Evolutionary conservation across 2,888 invertebrate species (phyloP).

Genomic region (Ennomos fuscantarius): DNA sequence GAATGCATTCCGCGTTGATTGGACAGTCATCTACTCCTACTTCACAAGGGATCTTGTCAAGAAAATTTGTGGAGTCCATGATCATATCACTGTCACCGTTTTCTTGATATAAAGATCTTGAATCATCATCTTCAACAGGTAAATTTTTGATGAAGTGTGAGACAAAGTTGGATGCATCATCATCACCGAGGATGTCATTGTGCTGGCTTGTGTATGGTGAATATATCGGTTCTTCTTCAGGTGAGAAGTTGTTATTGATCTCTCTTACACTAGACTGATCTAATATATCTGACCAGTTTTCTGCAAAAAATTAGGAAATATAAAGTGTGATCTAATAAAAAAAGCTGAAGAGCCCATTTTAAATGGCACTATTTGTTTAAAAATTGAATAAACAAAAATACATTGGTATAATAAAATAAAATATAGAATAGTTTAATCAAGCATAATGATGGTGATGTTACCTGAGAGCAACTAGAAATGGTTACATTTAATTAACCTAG

Average conservation of each 20-base stretch:
- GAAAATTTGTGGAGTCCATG: slow-evolving; percentile 78
- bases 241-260: slow-evolving; percentile 66
- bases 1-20: slow-evolving; percentile 89
- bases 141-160: slow-evolving; percentile 73
- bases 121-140: slow-evolving; percentile 71
- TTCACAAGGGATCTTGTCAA: slow-evolving; percentile 85
- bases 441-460: no score
- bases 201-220: slow-evolving; percentile 64
- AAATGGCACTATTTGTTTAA: no score
- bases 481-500: no score
- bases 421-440: no score
- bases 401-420: no score
- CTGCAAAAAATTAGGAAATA: slow-evolving; percentile 52
- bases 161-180: slow-evolving; percentile 70
- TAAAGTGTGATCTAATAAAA: no score
- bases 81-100: slow-evolving; percentile 75
- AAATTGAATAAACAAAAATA: no score
- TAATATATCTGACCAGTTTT: slow-evolving; percentile 80
- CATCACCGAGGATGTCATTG: slow-evolving; percentile 64
- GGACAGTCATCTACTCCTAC: slow-evolving; percentile 86
- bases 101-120: slow-evolving; percentile 66
- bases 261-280: slow-evolving; percentile 76
- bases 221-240: slow-evolving; percentile 74
- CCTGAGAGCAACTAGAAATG: no score
- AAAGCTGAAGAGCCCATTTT: no score